A percentile compares a stretch with the other conserved stretches of the same genome.
Conservation (phyloP, 2,888 invertebrate species). For the Pardosa pseudoannulata region DNA sequence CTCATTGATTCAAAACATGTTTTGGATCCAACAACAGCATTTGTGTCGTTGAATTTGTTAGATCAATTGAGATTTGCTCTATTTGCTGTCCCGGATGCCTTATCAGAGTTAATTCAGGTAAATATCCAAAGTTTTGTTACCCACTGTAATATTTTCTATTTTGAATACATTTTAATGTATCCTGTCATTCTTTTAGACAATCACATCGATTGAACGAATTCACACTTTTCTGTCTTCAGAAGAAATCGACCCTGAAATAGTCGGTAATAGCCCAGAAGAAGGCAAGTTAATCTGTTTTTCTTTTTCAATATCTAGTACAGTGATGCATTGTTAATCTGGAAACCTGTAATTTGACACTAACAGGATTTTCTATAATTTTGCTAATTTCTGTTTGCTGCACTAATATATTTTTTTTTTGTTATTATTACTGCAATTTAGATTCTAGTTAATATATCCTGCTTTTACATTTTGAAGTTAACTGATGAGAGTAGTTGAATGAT, state of each 20-base stretch:
- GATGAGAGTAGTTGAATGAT: too few relatives aligned
- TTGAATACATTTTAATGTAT: background rate
- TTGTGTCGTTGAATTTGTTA: conserved; percentile 51
- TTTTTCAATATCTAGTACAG: too few relatives aligned
- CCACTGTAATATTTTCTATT: background rate
- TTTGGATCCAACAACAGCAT: conserved; percentile 44
- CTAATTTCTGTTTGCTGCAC: too few relatives aligned
- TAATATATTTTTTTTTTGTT: too few relatives aligned
- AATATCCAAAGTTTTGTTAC: too few relatives aligned
- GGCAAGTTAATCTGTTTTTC: too few relatives aligned
- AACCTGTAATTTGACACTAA: too few relatives aligned
- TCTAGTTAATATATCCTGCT: too few relatives aligned
- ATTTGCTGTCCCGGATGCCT: conserved; percentile 49
- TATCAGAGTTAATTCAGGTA: conserved; percentile 52
- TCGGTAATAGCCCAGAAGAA: conserved; percentile 33
- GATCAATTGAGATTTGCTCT: conserved; percentile 43
- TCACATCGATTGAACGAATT: conserved; percentile 28
- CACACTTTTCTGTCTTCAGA: conserved; percentile 37
- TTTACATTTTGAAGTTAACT: too few relatives aligned
- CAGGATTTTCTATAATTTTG: too few relatives aligned
- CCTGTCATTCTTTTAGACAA: background rate
- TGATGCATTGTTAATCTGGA: too few relatives aligned
- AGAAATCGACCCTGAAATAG: conserved; percentile 14
- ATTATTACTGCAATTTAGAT: too few relatives aligned
- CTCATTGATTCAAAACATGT: conserved; percentile 24